Percentiles rank a stretch among this genome's conserved stretches.
Conservation (phyloP, 1,140 invertebrate species). For the Melitaea cinxia region DNA sequence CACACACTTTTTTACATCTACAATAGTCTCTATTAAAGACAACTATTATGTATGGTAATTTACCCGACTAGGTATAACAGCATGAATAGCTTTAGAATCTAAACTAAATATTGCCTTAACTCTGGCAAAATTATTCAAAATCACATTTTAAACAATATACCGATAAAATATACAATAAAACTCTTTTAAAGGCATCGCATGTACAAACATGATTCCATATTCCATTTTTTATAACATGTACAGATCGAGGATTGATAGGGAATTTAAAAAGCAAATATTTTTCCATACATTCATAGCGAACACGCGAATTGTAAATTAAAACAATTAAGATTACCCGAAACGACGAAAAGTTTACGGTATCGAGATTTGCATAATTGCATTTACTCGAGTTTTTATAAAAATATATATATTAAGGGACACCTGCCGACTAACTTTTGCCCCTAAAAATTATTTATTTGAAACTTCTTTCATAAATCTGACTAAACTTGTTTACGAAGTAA, state of each 20-base stretch:
- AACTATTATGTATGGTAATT: no score
- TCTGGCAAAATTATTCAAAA: no score
- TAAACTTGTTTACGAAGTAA: conserved; percentile 75
- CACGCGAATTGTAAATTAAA: conserved; percentile 17
- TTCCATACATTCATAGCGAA: conserved; percentile 6
- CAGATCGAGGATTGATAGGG: neutral
- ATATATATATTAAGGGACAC: conserved; percentile 63
- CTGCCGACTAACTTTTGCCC: conserved; percentile 67
- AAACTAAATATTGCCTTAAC: no score
- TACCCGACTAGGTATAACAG: no score
- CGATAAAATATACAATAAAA: neutral
- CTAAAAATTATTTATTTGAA: conserved; percentile 72
- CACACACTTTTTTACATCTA: no score
- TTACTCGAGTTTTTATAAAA: conserved; percentile 52
- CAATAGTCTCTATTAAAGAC: no score
- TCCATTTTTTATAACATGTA: conserved; percentile 2
- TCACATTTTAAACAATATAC: neutral
- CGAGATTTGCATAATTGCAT: conserved; percentile 68
- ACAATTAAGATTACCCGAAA: conserved; percentile 23
- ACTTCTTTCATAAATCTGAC: conserved; percentile 72
- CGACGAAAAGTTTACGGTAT: conserved; percentile 24
- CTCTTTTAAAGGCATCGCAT: neutral
- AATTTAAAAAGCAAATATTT: conserved; percentile 6
- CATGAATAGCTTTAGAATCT: no score
- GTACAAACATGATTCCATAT: neutral